Base-by-base conservation (phyloP, 2,888 invertebrate genomes). In the Rhingia campestris region DNA sequence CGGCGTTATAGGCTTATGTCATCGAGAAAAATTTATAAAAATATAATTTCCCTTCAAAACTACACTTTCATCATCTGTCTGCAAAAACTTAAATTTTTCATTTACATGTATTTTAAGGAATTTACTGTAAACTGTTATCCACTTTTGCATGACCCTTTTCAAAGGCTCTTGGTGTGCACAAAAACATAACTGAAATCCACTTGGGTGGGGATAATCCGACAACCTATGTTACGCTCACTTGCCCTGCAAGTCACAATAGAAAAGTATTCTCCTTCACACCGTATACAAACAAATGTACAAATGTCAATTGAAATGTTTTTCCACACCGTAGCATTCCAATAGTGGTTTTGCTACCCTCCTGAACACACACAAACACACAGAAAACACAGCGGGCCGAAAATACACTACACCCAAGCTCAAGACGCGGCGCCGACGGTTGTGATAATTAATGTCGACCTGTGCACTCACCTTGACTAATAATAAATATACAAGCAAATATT, bases 401-500 rank as follows among this genome's bases (percentile, higher is more conserved):
- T 64, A 73, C 14, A 51, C 43, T 41, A 59, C 12, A 39, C 32
- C 43, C 9, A 43, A 30, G 39, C 63, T 30, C 59, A 12, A 61
- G 33, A 41, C n/a, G 22, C 70, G 39, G n/a, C 56, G 59, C 22
- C 64, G 43, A 14, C 41, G 43, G 64, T 70, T 63, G 53, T 51
- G 14, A 39, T 72, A 79, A 74, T 81, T 72, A 59, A 76, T 76
- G 59, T 81, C 76, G 76, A 72, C 72, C 81, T 81, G 66, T 76
- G 64, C 59, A 70, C 64, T 75, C 75, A 75, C 70, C 75, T 81
- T 59, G 76, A 35, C 70, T 66, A 54, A 54, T 61, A 80, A 58
- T 54, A 58, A 67, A 54, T 67, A 53, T 53, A 56, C 51, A 35
- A 22, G 2, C 35, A 76, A 58, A 70, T 69, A 56, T 63, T 22